Conservation (phyloP, 2,888 invertebrate species). For the Pteria penguin region DNA sequence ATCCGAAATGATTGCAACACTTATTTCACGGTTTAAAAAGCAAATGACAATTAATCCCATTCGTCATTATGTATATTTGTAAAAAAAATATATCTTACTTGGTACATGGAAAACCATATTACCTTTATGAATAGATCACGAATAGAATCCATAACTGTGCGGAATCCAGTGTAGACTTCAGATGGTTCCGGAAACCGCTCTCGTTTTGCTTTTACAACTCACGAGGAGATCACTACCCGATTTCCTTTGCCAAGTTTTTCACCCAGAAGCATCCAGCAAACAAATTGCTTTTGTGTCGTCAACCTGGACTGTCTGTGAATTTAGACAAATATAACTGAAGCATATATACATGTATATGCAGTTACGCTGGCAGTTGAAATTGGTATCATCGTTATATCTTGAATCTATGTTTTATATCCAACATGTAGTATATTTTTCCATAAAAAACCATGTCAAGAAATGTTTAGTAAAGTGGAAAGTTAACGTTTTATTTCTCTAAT, state of each 20-base stretch:
- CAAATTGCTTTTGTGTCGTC: background rate
- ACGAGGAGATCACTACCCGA: conserved; percentile 10
- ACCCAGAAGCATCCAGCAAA: conserved; percentile 4
- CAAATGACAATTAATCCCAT: background rate
- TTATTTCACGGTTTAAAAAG: conserved; percentile 13
- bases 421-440: no score
- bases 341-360: background rate
- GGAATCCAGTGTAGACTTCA: conserved; percentile 14
- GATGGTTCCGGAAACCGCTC: conserved; percentile 1
- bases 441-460: no score
- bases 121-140: background rate
- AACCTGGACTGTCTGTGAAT: background rate
- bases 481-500: background rate
- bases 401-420: background rate
- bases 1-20: conserved; percentile 18
- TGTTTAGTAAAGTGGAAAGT: no score
- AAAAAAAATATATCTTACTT: no score
- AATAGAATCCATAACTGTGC: background rate
- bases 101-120: background rate
- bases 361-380: background rate
- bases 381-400: background rate
- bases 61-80: no score
- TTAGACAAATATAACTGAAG: background rate
- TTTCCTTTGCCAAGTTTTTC: conserved; percentile 18
- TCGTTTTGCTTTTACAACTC: conserved; percentile 3